Evolutionary conservation across 2,888 invertebrate species (phyloP).

Genomic region (Epinotia bilunana): DNA sequence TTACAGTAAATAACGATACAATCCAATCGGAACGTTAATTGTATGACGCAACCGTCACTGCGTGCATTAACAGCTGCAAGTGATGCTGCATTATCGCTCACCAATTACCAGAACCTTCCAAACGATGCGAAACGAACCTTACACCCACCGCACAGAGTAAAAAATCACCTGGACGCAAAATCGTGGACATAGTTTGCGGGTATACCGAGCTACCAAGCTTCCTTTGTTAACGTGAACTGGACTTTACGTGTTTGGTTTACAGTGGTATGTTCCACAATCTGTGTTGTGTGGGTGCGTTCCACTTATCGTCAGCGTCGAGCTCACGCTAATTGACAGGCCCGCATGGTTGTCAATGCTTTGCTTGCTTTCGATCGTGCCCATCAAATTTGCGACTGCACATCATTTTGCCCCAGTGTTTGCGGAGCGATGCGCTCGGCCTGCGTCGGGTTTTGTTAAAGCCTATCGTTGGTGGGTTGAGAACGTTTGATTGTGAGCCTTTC

Average conservation of each 20-base stretch:
- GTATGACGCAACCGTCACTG: constrained; percentile 33
- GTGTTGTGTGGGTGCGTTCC: constrained; percentile 32
- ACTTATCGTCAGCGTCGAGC: constrained; percentile 37
- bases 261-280: constrained; percentile 11
- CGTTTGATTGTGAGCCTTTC: neutral
- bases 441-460: constrained; percentile 29
- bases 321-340: constrained; percentile 42
- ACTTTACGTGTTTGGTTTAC: constrained; percentile 6
- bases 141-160: neutral
- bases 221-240: constrained; percentile 11
- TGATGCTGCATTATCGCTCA: constrained; percentile 39
- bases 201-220: constrained; percentile 12
- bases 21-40: constrained; percentile 38
- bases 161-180: constrained; percentile 1
- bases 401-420: constrained; percentile 39
- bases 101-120: constrained; percentile 30
- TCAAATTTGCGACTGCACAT: constrained; percentile 44
- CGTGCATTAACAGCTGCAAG: constrained; percentile 42
- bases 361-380: constrained; percentile 39
- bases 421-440: constrained; percentile 34
- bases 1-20: constrained; percentile 40
- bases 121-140: constrained; percentile 9
- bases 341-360: constrained; percentile 45
- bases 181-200: constrained; percentile 5
- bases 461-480: neutral